phyloP scores from a whole-genome alignment of 2,888 invertebrate genomes.

The Agonopterix heracliana region DNA sequence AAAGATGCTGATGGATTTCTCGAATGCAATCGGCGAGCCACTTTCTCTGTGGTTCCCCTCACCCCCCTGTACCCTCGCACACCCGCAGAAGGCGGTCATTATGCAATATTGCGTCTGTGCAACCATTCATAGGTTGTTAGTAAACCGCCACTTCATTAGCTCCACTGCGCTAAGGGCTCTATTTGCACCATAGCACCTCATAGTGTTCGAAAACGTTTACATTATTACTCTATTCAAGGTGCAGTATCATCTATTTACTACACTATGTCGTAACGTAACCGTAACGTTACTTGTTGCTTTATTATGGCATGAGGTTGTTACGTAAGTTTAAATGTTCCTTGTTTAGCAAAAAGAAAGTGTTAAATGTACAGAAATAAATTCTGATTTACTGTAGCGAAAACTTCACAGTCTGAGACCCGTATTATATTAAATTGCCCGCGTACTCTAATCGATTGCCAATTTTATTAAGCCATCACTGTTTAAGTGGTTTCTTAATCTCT shows the following conservation, averaged over 20 bases:
- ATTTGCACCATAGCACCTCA: slow-evolving; percentile 5
- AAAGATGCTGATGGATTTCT: slow-evolving; percentile 39
- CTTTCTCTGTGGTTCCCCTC: slow-evolving; percentile 45
- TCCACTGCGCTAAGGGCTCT: slow-evolving; percentile 28
- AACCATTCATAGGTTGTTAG: slow-evolving; percentile 24
- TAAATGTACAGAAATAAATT: slow-evolving; percentile 6
- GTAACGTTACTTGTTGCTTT: slow-evolving; percentile 9
- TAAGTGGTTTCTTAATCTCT: too few relatives aligned
- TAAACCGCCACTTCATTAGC: slow-evolving; percentile 33
- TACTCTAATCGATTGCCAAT: too few relatives aligned
- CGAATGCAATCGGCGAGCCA: slow-evolving; percentile 44
- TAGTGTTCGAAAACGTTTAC: background rate
- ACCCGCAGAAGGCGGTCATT: slow-evolving; percentile 20
- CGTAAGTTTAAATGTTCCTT: slow-evolving; percentile 6
- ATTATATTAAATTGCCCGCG: too few relatives aligned
- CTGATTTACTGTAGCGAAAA: background rate
- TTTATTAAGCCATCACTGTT: too few relatives aligned
- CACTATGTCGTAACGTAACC: slow-evolving; percentile 5
- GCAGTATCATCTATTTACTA: background rate
- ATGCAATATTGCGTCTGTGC: slow-evolving; percentile 32
- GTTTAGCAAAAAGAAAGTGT: slow-evolving; percentile 10
- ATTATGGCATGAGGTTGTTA: slow-evolving; percentile 9
- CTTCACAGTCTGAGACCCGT: background rate
- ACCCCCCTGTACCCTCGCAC: slow-evolving; percentile 17
- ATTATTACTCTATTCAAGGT: too few relatives aligned